Evolutionary conservation across 2,888 invertebrate genomes (phyloP).

Genomic region (Scrobipalpa atriplicella): DNA sequence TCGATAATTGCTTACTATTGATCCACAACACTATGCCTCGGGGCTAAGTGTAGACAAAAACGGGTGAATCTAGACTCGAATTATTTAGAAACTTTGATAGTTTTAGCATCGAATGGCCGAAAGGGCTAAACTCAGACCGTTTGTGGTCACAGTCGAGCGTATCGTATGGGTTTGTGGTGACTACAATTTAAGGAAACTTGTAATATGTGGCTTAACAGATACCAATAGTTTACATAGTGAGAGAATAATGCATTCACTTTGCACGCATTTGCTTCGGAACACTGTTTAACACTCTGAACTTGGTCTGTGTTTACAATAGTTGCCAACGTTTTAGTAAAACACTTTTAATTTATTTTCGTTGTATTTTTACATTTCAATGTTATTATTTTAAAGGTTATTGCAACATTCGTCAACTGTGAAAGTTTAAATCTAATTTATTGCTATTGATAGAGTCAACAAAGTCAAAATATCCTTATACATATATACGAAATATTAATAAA

Average conservation of each 20-base stretch:
- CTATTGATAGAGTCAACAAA: too few species aligned
- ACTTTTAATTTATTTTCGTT: too few species aligned
- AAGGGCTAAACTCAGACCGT: constrained; percentile 5
- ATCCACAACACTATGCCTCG: background rate
- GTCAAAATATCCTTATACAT: too few species aligned
- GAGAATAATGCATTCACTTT: background rate
- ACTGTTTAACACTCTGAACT: too few species aligned
- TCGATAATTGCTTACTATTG: background rate
- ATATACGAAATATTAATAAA: too few species aligned
- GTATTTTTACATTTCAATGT: too few species aligned
- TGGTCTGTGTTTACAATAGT: too few species aligned
- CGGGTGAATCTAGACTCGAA: background rate
- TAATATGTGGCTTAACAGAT: background rate
- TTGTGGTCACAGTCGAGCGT: constrained; percentile 4
- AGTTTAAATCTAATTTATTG: too few species aligned
- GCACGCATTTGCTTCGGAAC: too few species aligned
- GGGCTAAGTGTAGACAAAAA: constrained; percentile 15
- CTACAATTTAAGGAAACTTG: constrained; percentile 8
- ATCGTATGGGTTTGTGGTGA: constrained; percentile 6
- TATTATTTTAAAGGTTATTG: too few species aligned
- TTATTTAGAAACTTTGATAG: constrained; percentile 18
- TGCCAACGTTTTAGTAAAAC: too few species aligned
- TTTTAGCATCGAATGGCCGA: background rate
- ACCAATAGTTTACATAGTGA: background rate
- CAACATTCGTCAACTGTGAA: too few species aligned